Base-by-base conservation (phyloP, 37 sponge, comb jelly and placozoan genomes). In the Cliona cf. orientalis region DNA sequence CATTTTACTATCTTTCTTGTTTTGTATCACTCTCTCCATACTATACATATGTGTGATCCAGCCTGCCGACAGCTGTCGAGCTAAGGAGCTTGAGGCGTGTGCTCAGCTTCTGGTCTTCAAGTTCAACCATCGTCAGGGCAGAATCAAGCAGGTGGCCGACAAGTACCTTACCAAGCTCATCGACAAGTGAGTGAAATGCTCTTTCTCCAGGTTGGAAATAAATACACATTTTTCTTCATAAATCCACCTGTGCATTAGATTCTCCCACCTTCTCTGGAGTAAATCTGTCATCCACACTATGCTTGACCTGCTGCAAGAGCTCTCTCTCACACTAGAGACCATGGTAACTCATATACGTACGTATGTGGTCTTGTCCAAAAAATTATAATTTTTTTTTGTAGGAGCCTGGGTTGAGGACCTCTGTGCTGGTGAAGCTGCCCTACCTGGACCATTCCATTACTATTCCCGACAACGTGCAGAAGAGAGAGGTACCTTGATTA, bases 221-320 rank as follows among this genome's bases (percentile, higher is more conserved):
- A 49, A 19, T 17, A 17, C 17, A 17, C 11, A 11, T 49, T 11
- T 49, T 49, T 19, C 55, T 49, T 19, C 55, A 49, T 49, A 17
- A 19, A 19, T 49, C 17, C 11, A 49, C 11, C 55, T 49, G 55
- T 44, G 5, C 7, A 23, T 5, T 58, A 90, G 91, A 67, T 92
- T 92, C 58, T 78, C 90, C 37, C 93, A 92, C 53, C 61, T 92
- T 58, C 76, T 92, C 36, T 92, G 90, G 90, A 86, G 79, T 34
- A 79, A 76, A 40, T 28, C 35, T 35, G 85, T 92, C 32, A 71
- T 92, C 34, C 73, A 79, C 43, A 84, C 85, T 12, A 77, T 89
- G 81, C 62, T 92, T 58, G 89, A 92, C 57, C 85, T 92, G 40
- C 80, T 92, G 17, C 89, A 89, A 0, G 69, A 80, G 55, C 42